Percentiles rank a stretch among this genome's conserved stretches.
Evolutionary conservation across 2,888 invertebrate genomes (phyloP).

Genomic region (Cephus pygmeus): DNA sequence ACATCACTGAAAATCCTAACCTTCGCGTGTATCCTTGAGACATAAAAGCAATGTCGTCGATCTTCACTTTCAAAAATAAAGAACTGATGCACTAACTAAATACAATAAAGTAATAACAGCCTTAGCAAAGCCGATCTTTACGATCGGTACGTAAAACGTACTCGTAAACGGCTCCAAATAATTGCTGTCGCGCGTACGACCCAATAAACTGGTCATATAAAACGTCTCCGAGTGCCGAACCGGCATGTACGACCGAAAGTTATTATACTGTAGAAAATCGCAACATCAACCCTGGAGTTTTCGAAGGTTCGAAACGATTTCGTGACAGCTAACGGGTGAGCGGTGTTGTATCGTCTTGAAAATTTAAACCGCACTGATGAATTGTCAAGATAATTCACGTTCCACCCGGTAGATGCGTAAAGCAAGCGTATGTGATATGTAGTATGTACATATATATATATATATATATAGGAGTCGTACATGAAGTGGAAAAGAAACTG

Average conservation of each 20-base stretch:
- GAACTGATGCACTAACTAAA: background rate
- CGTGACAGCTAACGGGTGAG: background rate
- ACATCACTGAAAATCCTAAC: background rate
- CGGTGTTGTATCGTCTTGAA: background rate
- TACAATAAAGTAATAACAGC: background rate
- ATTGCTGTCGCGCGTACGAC: background rate
- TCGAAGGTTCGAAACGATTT: background rate
- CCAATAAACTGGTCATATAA: background rate
- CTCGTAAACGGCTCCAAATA: background rate
- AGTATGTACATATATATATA: constrained; percentile 12
- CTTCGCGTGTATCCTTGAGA: background rate
- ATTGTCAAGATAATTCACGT: background rate
- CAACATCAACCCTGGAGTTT: background rate
- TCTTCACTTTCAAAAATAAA: background rate
- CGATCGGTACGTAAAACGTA: background rate
- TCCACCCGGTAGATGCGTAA: constrained; percentile 8
- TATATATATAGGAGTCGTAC: background rate
- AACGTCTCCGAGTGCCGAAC: background rate
- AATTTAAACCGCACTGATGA: background rate
- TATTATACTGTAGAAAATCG: background rate
- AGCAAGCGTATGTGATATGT: constrained; percentile 16
- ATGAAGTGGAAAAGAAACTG: constrained; percentile 3
- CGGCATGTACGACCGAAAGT: background rate
- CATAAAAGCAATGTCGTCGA: background rate
- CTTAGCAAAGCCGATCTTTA: background rate